Conservation (phyloP, 2,888 invertebrate genomes). For the Steinernema carpocapsae region DNA sequence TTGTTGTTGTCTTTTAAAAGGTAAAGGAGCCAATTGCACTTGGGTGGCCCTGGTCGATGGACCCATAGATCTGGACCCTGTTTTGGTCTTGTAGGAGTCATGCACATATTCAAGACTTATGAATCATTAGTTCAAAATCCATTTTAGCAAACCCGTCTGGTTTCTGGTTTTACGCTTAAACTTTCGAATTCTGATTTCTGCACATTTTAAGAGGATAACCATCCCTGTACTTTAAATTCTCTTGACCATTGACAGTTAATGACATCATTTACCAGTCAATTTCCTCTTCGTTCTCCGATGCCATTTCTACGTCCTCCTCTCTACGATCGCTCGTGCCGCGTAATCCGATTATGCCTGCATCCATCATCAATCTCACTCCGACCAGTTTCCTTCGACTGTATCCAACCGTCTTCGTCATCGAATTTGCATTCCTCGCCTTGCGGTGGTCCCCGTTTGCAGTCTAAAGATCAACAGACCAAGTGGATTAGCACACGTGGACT, state of each 20-base stretch:
- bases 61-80: no score
- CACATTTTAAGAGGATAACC: no score
- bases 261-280: constrained; percentile 18
- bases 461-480: constrained; percentile 32
- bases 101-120: no score
- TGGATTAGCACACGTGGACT: background rate
- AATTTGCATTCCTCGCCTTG: constrained; percentile 17
- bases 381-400: background rate
- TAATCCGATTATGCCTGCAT: constrained; percentile 31
- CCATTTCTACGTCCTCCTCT: background rate
- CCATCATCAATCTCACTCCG: constrained; percentile 10
- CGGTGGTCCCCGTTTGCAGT: constrained; percentile 9
- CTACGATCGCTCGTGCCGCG: constrained; percentile 8
- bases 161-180: no score
- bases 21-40: no score
- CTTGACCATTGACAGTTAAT: background rate
- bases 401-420: background rate
- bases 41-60: no score
- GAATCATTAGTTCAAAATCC: no score
- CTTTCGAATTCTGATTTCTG: no score
- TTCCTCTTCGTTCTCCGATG: background rate
- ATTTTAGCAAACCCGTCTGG: no score
- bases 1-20: no score
- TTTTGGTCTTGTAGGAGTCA: no score
- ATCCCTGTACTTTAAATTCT: background rate